Conservation (phyloP, 2,797 vertebrate species). For the Lepilemur septentrionalis region DNA sequence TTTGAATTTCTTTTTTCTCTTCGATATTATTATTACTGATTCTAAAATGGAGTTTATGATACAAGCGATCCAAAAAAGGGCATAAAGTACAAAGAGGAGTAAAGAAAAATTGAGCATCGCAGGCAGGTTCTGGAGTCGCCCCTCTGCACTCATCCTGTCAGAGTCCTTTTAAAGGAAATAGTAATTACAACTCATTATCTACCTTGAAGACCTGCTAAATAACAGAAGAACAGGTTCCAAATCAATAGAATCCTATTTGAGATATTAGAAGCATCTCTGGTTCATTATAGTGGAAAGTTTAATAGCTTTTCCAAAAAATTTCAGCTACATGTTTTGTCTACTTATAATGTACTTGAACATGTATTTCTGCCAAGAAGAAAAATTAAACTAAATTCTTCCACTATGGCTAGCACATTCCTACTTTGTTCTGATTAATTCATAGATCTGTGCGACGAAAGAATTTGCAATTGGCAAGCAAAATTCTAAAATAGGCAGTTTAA, state of each 20-base stretch:
- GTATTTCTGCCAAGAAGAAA: constrained; percentile 72
- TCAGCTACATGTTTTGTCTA: constrained; percentile 79
- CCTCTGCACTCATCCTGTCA: neutral
- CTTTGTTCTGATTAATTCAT: constrained; percentile 70
- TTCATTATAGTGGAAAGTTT: constrained; percentile 73
- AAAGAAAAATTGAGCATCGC: neutral
- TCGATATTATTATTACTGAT: constrained; percentile 1
- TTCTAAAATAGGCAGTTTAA: constrained; percentile 67
- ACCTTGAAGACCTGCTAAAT: constrained; percentile 56
- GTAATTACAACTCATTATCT: constrained; percentile 57
- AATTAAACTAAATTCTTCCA: constrained; percentile 64
- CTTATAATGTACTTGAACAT: constrained; percentile 68
- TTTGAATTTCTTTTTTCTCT: constrained; percentile 40
- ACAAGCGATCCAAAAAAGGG: neutral
- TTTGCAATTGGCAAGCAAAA: constrained; percentile 61
- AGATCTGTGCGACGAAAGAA: constrained; percentile 60
- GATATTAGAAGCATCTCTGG: constrained; percentile 66
- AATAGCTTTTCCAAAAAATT: constrained; percentile 76
- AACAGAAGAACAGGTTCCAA: constrained; percentile 48
- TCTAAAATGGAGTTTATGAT: constrained; percentile 50
- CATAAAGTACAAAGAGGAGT: neutral
- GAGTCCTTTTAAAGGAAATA: constrained; percentile 1
- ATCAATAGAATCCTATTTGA: constrained; percentile 56
- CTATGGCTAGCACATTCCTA: constrained; percentile 60
- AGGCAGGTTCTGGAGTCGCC: neutral